Conservation (phyloP, 1,140 invertebrate genomes). For the silkworm (Bombyx mori) region ASM3026992v2 NC_085125.1:14612001-14612500, state of each 20-base stretch:
- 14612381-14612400: constrained; percentile 45
- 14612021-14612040: too few relatives aligned
- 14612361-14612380: constrained; percentile 51
- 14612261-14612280: constrained; percentile 44
- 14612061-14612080: too few relatives aligned
- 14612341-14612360: constrained; percentile 41
- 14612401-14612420: not conserved
- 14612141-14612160: constrained; percentile 4
- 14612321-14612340: constrained; percentile 45
- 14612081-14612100: too few relatives aligned
- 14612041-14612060: too few relatives aligned
- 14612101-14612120: too few relatives aligned
- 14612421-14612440: too few relatives aligned
- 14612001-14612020: too few relatives aligned
- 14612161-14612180: constrained; percentile 2
- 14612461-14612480: too few relatives aligned
- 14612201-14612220: too few relatives aligned
- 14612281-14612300: constrained; percentile 36
- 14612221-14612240: constrained; percentile 1
- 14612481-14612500: too few relatives aligned
- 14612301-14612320: constrained; percentile 43
- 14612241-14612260: constrained; percentile 51
- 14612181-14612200: too few relatives aligned
- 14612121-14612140: not conserved
- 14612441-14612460: too few relatives aligned